Evolutionary conservation across 2,888 invertebrate species (phyloP).

Genomic region (Philhelius pedissequus): DNA sequence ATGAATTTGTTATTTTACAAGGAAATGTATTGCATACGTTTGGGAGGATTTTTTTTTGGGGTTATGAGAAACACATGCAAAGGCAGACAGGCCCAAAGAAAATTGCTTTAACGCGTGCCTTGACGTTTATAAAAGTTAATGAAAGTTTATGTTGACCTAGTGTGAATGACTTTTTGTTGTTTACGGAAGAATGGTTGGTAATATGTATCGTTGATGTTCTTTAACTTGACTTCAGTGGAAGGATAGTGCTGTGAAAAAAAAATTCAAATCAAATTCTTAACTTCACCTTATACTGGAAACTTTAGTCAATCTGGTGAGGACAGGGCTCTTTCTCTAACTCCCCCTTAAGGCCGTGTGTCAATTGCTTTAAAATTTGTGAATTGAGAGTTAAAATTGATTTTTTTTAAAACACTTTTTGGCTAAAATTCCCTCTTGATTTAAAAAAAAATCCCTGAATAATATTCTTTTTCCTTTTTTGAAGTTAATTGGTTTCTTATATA

Average conservation of each 20-base stretch:
- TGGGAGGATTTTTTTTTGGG: not conserved
- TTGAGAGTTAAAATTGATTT: too few relatives aligned
- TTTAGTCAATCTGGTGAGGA: too few relatives aligned
- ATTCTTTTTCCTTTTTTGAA: too few relatives aligned
- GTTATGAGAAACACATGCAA: not conserved
- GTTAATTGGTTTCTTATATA: too few relatives aligned
- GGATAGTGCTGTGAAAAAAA: not conserved
- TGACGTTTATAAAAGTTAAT: constrained; percentile 45
- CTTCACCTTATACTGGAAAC: too few relatives aligned
- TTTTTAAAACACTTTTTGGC: too few relatives aligned
- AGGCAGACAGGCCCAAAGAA: not conserved
- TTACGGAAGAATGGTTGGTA: not conserved
- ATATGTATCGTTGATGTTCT: not conserved
- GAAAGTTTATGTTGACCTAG: constrained; percentile 59
- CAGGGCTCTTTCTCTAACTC: too few relatives aligned
- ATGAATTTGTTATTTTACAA: constrained; percentile 10
- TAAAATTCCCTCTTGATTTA: too few relatives aligned
- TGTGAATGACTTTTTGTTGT: constrained; percentile 43
- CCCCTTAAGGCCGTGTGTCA: too few relatives aligned
- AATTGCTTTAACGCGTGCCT: constrained; percentile 46
- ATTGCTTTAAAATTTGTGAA: too few relatives aligned
- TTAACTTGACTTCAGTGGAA: not conserved
- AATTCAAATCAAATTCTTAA: too few relatives aligned
- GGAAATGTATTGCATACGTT: constrained; percentile 32
- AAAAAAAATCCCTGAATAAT: too few relatives aligned